phyloP scores from a whole-genome alignment of 2,888 invertebrate species.

The Syritta pipiens region DNA sequence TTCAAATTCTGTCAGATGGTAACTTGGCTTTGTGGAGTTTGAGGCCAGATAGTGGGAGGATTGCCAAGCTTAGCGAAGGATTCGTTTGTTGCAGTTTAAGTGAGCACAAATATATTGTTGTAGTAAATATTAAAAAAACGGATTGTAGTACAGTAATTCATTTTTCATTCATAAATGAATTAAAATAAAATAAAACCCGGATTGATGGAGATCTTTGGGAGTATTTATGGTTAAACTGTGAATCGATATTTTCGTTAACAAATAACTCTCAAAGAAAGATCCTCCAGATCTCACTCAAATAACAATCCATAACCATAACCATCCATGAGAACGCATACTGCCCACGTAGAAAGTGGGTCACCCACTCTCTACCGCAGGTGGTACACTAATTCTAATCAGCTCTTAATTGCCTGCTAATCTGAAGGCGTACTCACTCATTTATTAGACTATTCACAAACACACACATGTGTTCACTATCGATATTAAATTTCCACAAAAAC shows the following conservation, averaged over 20 bases:
- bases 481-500: conserved; percentile 27
- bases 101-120: too few relatives aligned
- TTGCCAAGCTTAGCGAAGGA: too few relatives aligned
- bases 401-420: conserved; percentile 47
- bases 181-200: too few relatives aligned
- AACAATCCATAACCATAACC: not conserved
- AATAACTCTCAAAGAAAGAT: too few relatives aligned
- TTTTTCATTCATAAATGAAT: not conserved
- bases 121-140: conserved; percentile 33
- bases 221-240: too few relatives aligned
- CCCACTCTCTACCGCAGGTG: conserved; percentile 14
- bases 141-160: conserved; percentile 32
- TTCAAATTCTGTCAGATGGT: too few relatives aligned
- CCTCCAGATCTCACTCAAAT: not conserved
- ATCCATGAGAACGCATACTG: not conserved
- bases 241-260: too few relatives aligned
- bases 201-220: too few relatives aligned
- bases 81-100: too few relatives aligned
- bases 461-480: conserved; percentile 12
- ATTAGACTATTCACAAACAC: conserved; percentile 7
- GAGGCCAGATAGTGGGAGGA: too few relatives aligned
- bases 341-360: conserved; percentile 49
- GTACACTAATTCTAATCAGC: not conserved
- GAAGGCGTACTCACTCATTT: conserved; percentile 41
- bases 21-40: too few relatives aligned